A percentile compares a stretch with the other conserved stretches of the same genome.
phyloP scores from a whole-genome alignment of 2,113 vertebrate genomes.

The Dendropsophus ebraccatus region DNA sequence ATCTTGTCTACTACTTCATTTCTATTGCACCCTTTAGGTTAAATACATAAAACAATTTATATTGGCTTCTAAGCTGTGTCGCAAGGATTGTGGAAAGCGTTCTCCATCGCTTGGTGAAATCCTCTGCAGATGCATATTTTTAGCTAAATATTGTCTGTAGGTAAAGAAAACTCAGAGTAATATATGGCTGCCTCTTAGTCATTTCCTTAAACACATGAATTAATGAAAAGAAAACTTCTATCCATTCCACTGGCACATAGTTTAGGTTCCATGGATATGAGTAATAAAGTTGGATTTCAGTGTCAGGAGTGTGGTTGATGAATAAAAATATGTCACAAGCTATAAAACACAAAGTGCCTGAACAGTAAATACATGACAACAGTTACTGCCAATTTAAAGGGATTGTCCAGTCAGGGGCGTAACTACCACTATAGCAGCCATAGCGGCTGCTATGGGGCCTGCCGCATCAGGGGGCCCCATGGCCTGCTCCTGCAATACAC shows the following conservation, averaged over 20 bases:
- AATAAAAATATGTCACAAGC: slow-evolving; percentile 36
- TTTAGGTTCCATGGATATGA: slow-evolving; percentile 26
- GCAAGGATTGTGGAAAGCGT: background rate
- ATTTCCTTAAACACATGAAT: slow-evolving; percentile 5
- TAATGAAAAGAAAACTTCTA: background rate
- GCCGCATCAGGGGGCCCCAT: too few relatives aligned
- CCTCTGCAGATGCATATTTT: background rate
- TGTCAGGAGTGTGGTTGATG: slow-evolving; percentile 47
- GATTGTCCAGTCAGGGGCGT: too few relatives aligned
- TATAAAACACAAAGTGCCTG: background rate
- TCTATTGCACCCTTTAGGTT: too few relatives aligned
- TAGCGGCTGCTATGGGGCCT: too few relatives aligned
- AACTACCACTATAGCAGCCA: too few relatives aligned
- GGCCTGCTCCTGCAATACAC: too few relatives aligned
- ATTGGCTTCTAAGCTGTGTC: background rate
- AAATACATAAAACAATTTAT: too few relatives aligned
- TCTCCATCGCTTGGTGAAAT: background rate
- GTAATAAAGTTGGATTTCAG: slow-evolving; percentile 32
- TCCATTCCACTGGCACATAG: slow-evolving; percentile 17
- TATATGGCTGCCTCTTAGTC: slow-evolving; percentile 1
- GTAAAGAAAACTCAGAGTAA: background rate
- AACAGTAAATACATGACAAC: background rate
- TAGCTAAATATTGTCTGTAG: background rate
- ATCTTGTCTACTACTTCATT: too few relatives aligned
- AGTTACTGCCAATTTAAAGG: background rate